phyloP scores from a whole-genome alignment of 2,797 vertebrate species.

The Megalops cyprinoides region DNA sequence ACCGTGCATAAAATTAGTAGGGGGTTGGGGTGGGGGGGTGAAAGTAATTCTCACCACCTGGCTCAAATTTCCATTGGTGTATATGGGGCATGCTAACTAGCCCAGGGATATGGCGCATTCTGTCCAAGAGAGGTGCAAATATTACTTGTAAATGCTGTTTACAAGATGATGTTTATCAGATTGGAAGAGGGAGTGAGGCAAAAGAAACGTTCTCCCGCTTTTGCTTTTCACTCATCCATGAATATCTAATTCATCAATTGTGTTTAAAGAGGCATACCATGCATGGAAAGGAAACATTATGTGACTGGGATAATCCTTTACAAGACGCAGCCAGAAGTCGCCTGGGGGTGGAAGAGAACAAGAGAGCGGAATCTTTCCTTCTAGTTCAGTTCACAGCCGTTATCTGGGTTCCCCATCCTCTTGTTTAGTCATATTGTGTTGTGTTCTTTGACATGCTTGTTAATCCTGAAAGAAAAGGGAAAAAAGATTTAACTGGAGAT shows the following conservation, averaged over 20 bases:
- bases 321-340: constrained; percentile 74
- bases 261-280: constrained; percentile 76
- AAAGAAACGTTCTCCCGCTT: constrained; percentile 66
- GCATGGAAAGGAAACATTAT: constrained; percentile 77
- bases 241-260: constrained; percentile 83
- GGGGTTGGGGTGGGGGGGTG: neutral
- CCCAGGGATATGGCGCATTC: constrained; percentile 36
- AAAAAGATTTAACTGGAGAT: constrained; percentile 72
- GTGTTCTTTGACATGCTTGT: constrained; percentile 76
- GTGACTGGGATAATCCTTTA: constrained; percentile 78
- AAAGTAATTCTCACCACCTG: constrained; percentile 51
- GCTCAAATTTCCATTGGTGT: constrained; percentile 45
- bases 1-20: constrained; percentile 27
- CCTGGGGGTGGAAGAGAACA: constrained; percentile 69
- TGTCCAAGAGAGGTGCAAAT: constrained; percentile 43
- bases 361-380: constrained; percentile 59
- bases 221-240: constrained; percentile 68
- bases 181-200: constrained; percentile 61
- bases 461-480: constrained; percentile 72
- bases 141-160: constrained; percentile 58
- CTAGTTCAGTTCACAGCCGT: constrained; percentile 62
- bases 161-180: constrained; percentile 61
- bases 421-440: constrained; percentile 73
- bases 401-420: constrained; percentile 71
- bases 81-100: constrained; percentile 48